Percentiles rank a stretch among this genome's conserved stretches.
Evolutionary conservation across 2,113 vertebrate genomes (phyloP).

Genomic region (Antechinus flavipes): DNA sequence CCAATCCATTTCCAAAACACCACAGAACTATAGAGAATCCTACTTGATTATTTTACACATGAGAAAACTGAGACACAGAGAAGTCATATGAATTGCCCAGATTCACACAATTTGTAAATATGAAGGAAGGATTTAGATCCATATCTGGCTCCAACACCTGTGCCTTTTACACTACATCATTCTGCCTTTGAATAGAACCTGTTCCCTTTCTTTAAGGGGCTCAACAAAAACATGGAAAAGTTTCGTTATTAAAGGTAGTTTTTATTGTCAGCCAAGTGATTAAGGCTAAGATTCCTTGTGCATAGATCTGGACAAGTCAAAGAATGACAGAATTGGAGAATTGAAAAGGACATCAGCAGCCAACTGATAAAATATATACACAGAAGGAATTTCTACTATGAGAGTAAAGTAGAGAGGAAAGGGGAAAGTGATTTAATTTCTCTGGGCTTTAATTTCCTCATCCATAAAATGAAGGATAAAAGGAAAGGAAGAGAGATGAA

Average conservation of each 20-base stretch:
- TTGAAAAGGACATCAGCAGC: not conserved
- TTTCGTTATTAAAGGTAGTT: not conserved
- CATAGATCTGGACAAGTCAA: not conserved
- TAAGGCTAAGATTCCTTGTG: not conserved
- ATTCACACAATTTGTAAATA: not conserved
- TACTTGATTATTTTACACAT: no score
- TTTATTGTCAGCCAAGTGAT: not conserved
- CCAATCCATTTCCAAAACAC: not conserved
- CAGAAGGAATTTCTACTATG: not conserved
- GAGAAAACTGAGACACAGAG: not conserved
- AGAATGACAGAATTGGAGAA: not conserved
- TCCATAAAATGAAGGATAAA: not conserved
- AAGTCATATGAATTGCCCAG: not conserved
- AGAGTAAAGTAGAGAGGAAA: not conserved
- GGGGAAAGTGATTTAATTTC: no score
- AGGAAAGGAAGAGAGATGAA: not conserved
- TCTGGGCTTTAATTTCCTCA: not conserved
- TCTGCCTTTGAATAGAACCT: not conserved
- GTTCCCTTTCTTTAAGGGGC: not conserved
- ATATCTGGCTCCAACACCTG: not conserved
- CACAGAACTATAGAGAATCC: not conserved
- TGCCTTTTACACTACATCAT: not conserved
- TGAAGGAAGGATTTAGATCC: not conserved
- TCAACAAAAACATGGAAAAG: not conserved
- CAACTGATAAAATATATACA: not conserved